Evolutionary conservation across 2,888 invertebrate species (phyloP), one percentile per base, ranked within the genome.

Genomic region (Rhingia rostrata): DNA sequence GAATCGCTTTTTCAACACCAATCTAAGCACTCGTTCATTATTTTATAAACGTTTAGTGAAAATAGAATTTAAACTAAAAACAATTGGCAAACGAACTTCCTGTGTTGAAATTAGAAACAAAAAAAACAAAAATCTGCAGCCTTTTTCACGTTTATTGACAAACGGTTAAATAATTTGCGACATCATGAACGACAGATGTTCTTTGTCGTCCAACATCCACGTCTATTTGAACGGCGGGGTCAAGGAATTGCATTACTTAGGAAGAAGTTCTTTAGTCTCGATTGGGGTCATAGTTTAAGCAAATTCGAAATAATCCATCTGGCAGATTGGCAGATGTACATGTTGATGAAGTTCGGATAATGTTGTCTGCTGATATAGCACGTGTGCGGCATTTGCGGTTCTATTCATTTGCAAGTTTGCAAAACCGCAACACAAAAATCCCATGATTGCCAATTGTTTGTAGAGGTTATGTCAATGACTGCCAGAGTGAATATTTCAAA

Each of bases 221-320:
- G 14, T 9, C 32, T 14, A 51, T 39, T 37, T 14, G 39, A 61
- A 49, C 43, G 43, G 22, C 22, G 22, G 22, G 56, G 66, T 61
- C 61, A 74, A 58, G 67, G 39, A 45, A 10, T 49, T 14, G 32
- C 49, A 51, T 53, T 10, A 35, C 10, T 63, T 22, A 51, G 35
- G 12, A 41, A 12, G 32, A 45, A 35, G 51, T 61, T 72, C 53
- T 67, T 67, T 49, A 43, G 45, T 53, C 37, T 66, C 60, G 39
- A 51, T 61, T 60, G 35, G 47, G 82, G 67, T 82, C 47, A 77
- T 61, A 77, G 60, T 72, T 77, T 72, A 82, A 77, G 49, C 82
- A 82, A 77, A 77, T 82, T 66, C 82, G 66, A 82, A 82, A 82
- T 82, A 82, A 54, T 82, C 77, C 82, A 82, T 82, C 82, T 82